Conservation (phyloP, 2,113 vertebrate genomes). For the Aplodontia rufa region DNA sequence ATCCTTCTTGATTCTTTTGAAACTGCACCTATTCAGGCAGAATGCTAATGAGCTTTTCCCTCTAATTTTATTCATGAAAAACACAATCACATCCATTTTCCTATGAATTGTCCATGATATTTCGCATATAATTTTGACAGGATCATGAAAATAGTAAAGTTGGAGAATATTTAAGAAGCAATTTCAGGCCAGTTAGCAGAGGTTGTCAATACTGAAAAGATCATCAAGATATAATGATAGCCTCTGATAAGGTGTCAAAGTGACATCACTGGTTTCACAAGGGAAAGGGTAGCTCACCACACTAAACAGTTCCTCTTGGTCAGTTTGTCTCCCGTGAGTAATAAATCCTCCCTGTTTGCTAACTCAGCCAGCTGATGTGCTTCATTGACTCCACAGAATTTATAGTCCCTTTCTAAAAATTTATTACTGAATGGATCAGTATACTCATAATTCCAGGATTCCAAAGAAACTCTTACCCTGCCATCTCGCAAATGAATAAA, state of each 20-base stretch:
- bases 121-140: constrained; percentile 32
- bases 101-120: constrained; percentile 27
- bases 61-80: constrained; percentile 51
- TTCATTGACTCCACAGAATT: constrained; percentile 80
- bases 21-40: neutral
- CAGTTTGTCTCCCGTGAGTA: constrained; percentile 69
- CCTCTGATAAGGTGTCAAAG: constrained; percentile 71
- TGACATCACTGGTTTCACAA: constrained; percentile 25
- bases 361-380: constrained; percentile 81
- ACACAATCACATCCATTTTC: constrained; percentile 47
- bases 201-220: neutral
- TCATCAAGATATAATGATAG: constrained; percentile 38
- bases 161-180: constrained; percentile 46
- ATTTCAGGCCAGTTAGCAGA: constrained; percentile 10
- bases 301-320: constrained; percentile 70
- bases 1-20: constrained; percentile 11
- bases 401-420: constrained; percentile 81
- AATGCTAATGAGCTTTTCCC: constrained; percentile 24
- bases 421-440: constrained; percentile 74
- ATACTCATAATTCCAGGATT: constrained; percentile 76
- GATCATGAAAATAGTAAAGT: constrained; percentile 26
- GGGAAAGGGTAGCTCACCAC: constrained; percentile 63
- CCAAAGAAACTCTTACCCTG: constrained; percentile 68
- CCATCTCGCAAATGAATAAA: constrained; percentile 61
- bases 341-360: constrained; percentile 83